These are phyloP conservation scores for Lasioglossum marginatum DNA, from an alignment of 2,888 invertebrate species.

Conservation along the genomic window DNA sequence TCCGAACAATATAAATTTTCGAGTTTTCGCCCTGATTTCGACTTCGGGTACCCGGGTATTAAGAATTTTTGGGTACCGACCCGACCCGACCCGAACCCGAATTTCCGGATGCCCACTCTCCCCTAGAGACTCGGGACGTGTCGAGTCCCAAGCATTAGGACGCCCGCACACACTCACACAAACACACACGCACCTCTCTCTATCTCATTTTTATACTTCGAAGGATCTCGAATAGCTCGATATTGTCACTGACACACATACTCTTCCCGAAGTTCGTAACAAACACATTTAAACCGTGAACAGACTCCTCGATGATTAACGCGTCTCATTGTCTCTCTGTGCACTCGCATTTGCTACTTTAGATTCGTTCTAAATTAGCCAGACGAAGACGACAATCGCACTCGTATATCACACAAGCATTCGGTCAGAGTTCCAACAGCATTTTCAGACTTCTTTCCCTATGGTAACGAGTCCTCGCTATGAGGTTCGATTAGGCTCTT, in stretches of 20 bases:
- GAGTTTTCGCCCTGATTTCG: too few relatives aligned
- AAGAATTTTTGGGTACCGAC: too few relatives aligned
- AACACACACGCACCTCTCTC: neutral
- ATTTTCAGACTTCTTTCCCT: neutral
- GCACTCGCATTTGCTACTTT: constrained; percentile 28
- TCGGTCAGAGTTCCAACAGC: neutral
- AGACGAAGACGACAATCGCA: constrained; percentile 15
- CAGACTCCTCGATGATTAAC: neutral
- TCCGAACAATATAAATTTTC: too few relatives aligned
- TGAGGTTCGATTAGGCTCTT: neutral
- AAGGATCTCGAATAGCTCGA: neutral
- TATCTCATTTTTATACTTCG: neutral
- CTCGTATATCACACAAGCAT: neutral
- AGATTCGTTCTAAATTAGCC: constrained; percentile 43
- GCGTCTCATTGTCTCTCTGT: neutral
- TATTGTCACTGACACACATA: neutral
- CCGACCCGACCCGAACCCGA: too few relatives aligned
- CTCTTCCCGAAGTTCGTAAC: neutral
- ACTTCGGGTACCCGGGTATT: too few relatives aligned
- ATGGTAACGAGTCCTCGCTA: neutral
- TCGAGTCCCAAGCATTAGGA: constrained; percentile 4
- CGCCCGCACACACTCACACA: neutral
- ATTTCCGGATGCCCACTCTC: too few relatives aligned
- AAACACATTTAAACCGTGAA: neutral
- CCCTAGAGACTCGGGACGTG: constrained; percentile 15